Percentiles rank a stretch among this genome's conserved stretches.
Conservation (phyloP, 1,140 invertebrate genomes). For the Diorhabda sublineata region DNA sequence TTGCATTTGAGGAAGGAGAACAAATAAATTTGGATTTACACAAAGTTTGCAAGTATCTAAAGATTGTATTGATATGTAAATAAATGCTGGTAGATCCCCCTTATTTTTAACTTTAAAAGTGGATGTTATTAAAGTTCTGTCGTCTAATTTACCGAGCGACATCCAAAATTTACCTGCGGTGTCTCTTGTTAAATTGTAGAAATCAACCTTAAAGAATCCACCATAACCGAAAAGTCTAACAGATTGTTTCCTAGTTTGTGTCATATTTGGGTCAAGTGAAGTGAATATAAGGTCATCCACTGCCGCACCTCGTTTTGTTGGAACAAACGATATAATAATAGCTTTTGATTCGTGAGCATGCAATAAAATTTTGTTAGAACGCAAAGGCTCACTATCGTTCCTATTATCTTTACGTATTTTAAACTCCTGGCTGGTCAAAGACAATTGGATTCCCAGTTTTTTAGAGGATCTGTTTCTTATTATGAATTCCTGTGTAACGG, state of each 20-base stretch:
- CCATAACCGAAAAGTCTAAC: conserved; percentile 51
- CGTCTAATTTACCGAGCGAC: conserved; percentile 49
- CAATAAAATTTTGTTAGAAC: conserved; percentile 43
- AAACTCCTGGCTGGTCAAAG: conserved; percentile 41
- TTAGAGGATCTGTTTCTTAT: conserved; percentile 51
- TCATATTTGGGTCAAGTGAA: conserved; percentile 45
- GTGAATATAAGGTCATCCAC: conserved; percentile 50
- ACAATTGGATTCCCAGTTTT: conserved; percentile 49
- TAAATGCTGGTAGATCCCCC: conserved; percentile 49
- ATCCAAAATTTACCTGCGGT: conserved; percentile 51
- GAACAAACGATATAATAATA: conserved; percentile 48
- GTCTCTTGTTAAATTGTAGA: conserved; percentile 49
- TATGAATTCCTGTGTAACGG: conserved; percentile 49
- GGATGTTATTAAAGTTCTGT: conserved; percentile 41
- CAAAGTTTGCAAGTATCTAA: conserved; percentile 44
- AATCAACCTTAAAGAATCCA: conserved; percentile 48
- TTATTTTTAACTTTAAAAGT: conserved; percentile 49
- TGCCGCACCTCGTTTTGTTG: conserved; percentile 46
- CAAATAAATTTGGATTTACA: conserved; percentile 28
- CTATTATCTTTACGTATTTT: conserved; percentile 33
- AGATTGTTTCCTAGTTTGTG: conserved; percentile 40
- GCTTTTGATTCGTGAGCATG: conserved; percentile 50
- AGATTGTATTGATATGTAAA: conserved; percentile 47
- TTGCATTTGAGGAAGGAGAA: conserved; percentile 34
- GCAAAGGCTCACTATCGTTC: conserved; percentile 30